These are phyloP conservation scores for Drosophila paracracens DNA, from an alignment of 2,888 invertebrate species.

Conservation along the genomic window DNA sequence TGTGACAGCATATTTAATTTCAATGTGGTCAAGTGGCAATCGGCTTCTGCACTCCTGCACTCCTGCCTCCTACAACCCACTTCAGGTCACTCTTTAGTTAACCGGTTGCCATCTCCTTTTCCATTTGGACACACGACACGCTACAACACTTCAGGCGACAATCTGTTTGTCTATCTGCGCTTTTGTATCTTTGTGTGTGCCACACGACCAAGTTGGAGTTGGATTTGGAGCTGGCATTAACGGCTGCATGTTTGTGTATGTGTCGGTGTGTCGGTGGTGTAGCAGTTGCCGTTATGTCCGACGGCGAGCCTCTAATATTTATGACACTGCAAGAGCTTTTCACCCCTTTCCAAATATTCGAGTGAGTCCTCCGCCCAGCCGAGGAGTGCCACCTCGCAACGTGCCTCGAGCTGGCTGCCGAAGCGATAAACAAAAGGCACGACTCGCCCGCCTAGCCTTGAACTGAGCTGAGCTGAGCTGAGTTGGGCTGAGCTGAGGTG, in stretches of 20 bases:
- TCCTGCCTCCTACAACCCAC: neutral
- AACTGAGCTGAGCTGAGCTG: neutral
- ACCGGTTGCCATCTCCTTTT: constrained; percentile 26
- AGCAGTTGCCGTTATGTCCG: constrained; percentile 39
- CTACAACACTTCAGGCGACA: constrained; percentile 70
- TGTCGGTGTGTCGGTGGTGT: constrained; percentile 5
- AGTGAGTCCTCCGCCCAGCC: neutral
- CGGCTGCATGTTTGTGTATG: neutral
- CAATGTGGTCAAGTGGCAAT: constrained; percentile 17
- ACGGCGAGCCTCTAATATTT: constrained; percentile 65
- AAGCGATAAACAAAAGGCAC: constrained; percentile 52
- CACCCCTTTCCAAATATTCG: neutral
- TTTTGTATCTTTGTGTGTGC: constrained; percentile 56
- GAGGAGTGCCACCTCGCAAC: constrained; percentile 10
- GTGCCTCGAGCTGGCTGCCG: constrained; percentile 41
- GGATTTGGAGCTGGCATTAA: constrained; percentile 12
- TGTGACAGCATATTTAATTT: constrained; percentile 7
- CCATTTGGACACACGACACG: constrained; percentile 50
- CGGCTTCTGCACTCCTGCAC: neutral
- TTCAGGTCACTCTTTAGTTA: constrained; percentile 8
- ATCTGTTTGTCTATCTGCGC: constrained; percentile 77
- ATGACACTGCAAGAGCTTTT: constrained; percentile 55
- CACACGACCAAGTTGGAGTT: constrained; percentile 16
- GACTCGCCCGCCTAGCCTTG: constrained; percentile 13
- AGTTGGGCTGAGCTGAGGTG: neutral